A percentile compares a stretch with the other conserved stretches of the same genome.
Evolutionary conservation across 2,797 vertebrate genomes (phyloP).

Genomic region (Cetoscarus ocellatus): DNA sequence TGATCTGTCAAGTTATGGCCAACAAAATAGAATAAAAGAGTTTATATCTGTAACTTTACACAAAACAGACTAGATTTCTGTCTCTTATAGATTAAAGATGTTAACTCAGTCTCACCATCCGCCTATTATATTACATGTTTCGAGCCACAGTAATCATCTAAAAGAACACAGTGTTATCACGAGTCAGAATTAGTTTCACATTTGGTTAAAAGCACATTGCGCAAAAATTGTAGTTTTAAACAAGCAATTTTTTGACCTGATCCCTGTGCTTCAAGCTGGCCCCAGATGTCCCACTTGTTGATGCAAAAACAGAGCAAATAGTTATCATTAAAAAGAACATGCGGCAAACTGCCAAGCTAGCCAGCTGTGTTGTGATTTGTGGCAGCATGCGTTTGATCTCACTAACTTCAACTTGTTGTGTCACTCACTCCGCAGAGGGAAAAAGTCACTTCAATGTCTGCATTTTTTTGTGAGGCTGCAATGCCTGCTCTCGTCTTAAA

Average conservation of each 20-base stretch:
- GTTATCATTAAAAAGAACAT: conserved; percentile 42
- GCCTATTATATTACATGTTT: neutral
- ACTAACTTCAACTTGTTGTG: conserved; percentile 72
- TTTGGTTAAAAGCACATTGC: neutral
- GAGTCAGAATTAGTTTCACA: neutral
- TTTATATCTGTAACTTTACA: too few relatives aligned
- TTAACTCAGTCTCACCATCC: too few relatives aligned
- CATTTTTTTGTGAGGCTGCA: conserved; percentile 60
- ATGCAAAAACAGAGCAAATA: conserved; percentile 34
- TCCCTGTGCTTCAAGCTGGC: neutral
- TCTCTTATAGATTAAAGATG: neutral
- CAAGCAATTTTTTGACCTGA: neutral
- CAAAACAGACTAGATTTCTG: too few relatives aligned
- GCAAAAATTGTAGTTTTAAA: neutral
- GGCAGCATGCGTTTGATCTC: conserved; percentile 59
- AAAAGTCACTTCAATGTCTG: conserved; percentile 60
- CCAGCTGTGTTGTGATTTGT: conserved; percentile 55
- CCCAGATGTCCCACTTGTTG: conserved; percentile 35
- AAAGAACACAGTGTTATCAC: neutral
- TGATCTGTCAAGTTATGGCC: too few relatives aligned
- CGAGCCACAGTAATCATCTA: neutral
- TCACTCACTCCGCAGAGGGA: conserved; percentile 67
- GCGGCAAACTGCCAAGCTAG: conserved; percentile 39
- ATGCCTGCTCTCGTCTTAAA: conserved; percentile 77
- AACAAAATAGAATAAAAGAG: too few relatives aligned